phyloP scores from a whole-genome alignment of 2,888 invertebrate species.

The Troides oblongomaculatus region DNA sequence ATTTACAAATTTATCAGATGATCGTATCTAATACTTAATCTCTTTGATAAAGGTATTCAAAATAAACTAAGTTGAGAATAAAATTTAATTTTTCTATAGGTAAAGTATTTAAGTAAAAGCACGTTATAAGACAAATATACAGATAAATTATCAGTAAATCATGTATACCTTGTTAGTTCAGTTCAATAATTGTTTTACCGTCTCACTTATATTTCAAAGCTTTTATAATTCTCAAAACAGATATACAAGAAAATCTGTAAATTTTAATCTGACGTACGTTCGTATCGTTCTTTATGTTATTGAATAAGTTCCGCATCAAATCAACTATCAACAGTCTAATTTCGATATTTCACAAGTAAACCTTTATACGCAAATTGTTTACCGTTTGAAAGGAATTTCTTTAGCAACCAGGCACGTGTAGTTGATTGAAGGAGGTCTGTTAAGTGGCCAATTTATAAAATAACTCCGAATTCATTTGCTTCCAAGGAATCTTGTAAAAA shows the following conservation, averaged over 20 bases:
- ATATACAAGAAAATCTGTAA: too few species aligned
- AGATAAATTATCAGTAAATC: too few species aligned
- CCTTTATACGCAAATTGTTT: slow-evolving; percentile 21
- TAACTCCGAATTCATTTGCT: slow-evolving; percentile 4
- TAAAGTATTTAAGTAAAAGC: background rate
- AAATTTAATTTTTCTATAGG: background rate
- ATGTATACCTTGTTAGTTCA: too few species aligned
- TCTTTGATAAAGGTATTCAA: background rate
- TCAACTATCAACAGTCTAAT: slow-evolving; percentile 19
- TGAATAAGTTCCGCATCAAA: background rate
- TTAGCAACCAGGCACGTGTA: slow-evolving; percentile 21
- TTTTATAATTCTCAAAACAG: too few species aligned
- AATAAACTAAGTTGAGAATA: background rate
- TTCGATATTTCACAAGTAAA: slow-evolving; percentile 8
- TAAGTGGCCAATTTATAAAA: slow-evolving; percentile 24
- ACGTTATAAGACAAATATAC: background rate
- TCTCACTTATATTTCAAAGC: too few species aligned
- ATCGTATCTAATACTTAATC: background rate
- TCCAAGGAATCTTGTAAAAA: background rate
- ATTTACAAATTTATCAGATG: background rate
- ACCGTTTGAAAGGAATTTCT: slow-evolving; percentile 9
- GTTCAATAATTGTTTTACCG: too few species aligned
- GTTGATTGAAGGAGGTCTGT: slow-evolving; percentile 25
- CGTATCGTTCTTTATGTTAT: too few species aligned
- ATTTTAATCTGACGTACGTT: too few species aligned